phyloP scores from a whole-genome alignment of 2,113 vertebrate genomes.

The Chascanopsetta lugubris region DNA sequence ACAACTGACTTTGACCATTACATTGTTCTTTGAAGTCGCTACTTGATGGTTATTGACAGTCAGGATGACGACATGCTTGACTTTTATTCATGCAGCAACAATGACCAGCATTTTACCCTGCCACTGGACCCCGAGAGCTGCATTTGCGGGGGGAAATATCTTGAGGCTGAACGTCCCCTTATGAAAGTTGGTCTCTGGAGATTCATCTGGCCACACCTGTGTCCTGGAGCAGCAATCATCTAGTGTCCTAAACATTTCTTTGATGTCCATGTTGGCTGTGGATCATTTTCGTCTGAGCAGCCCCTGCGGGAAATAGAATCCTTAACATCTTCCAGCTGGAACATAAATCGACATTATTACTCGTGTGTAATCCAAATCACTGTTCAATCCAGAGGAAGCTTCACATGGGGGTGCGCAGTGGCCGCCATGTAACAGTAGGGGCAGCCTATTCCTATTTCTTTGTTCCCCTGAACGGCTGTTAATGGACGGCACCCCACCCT shows the following conservation, averaged over 20 bases:
- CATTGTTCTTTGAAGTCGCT: no score
- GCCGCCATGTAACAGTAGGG: slow-evolving; percentile 6
- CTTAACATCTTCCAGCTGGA: no score
- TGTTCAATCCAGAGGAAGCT: background rate
- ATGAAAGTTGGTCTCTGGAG: no score
- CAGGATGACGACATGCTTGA: no score
- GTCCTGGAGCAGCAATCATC: background rate
- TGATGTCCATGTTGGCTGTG: background rate
- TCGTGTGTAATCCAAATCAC: background rate
- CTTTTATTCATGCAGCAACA: no score
- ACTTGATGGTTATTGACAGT: no score
- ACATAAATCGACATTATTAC: background rate
- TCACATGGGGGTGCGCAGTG: slow-evolving; percentile 17
- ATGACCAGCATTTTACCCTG: no score
- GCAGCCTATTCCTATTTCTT: slow-evolving; percentile 4
- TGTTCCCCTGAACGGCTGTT: slow-evolving; percentile 19
- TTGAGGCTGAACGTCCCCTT: no score
- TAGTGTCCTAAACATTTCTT: background rate
- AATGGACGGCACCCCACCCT: slow-evolving; percentile 2
- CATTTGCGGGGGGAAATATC: no score
- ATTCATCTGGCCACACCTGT: background rate
- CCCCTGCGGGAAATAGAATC: no score
- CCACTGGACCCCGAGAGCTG: no score
- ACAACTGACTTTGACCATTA: no score
- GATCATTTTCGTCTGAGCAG: background rate